Base-by-base conservation (phyloP, 2,797 vertebrate species). In the Enteromius mattozi region DNA sequence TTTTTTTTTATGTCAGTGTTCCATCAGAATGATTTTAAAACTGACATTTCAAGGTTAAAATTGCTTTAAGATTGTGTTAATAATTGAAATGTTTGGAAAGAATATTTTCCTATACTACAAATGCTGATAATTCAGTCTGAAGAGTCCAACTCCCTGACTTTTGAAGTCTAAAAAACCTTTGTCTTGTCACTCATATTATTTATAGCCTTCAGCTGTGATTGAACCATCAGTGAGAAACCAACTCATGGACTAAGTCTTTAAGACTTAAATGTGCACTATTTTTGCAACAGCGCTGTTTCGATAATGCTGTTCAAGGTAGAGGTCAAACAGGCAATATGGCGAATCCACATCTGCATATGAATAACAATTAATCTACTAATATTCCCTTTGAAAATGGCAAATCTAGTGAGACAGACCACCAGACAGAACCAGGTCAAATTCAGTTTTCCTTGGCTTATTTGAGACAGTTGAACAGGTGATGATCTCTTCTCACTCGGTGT, bases 201-300 rank as follows among this genome's bases (percentile, higher is more conserved):
- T 78, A 72, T 72, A 86, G 56, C 80, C 74, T 71, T 61, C 74
- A 78, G 85, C 65, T 82, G 80, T 78, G 65, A 86, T 35, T 61
- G 37, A 56, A 51, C 37, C 16, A 3, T 56, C 71, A 86, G 4
- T 47, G 37, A 77, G 70, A 81, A 77, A 68, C 72, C 61, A 68
- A 59, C 33, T 54, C 45, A 66, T 24, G 10, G 14, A 76, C 33
- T 40, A 24, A 33, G 45, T 45, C 33, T 45, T 69, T 56, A 59
- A 47, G 40, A 49, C 40, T 72, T 59, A 63, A 37, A 45, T 84
- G 51, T 79, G 19, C 13, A 12, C 49, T 75, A 45, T 70, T 78
- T 84, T 35, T 33, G 30, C 30, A 42, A 21, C 30, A 65, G 24
- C 56, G 35, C 49, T 4, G 42, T 75, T 49, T 65, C 6, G 49